These are phyloP conservation scores for Phoebastria nigripes DNA, from an alignment of 2,797 vertebrate species.

Conservation along the genomic window DNA sequence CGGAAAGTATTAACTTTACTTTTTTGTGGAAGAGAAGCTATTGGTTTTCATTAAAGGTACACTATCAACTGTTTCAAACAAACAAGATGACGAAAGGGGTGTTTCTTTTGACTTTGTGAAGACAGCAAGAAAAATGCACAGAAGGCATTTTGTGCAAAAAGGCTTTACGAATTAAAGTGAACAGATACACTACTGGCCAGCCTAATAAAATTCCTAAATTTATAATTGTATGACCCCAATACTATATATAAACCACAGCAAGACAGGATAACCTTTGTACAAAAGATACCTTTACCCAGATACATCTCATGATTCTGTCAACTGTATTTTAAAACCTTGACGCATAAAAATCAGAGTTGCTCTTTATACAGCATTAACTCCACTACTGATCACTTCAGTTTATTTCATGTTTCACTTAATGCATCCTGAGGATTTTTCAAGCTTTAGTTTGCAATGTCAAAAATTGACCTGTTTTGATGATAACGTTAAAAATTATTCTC, in stretches of 20 bases:
- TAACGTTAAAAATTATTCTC: neutral
- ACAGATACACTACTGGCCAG: neutral
- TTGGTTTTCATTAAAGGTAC: neutral
- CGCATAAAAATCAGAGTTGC: neutral
- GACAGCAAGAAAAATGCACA: neutral
- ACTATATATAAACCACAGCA: neutral
- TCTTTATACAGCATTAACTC: neutral
- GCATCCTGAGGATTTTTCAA: neutral
- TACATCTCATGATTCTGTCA: neutral
- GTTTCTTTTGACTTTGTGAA: neutral
- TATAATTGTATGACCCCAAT: neutral
- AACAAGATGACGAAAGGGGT: neutral
- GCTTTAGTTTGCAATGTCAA: neutral
- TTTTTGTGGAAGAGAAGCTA: neutral
- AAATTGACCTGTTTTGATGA: neutral
- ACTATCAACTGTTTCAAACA: neutral
- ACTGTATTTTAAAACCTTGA: neutral
- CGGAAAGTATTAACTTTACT: neutral
- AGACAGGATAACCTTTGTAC: neutral
- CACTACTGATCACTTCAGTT: neutral
- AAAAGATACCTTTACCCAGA: neutral
- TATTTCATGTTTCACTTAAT: neutral
- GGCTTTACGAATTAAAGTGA: neutral
- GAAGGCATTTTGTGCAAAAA: neutral
- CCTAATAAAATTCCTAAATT: neutral